phyloP scores from a whole-genome alignment of 2,888 invertebrate genomes.

The Silvanus unidentatus region DNA sequence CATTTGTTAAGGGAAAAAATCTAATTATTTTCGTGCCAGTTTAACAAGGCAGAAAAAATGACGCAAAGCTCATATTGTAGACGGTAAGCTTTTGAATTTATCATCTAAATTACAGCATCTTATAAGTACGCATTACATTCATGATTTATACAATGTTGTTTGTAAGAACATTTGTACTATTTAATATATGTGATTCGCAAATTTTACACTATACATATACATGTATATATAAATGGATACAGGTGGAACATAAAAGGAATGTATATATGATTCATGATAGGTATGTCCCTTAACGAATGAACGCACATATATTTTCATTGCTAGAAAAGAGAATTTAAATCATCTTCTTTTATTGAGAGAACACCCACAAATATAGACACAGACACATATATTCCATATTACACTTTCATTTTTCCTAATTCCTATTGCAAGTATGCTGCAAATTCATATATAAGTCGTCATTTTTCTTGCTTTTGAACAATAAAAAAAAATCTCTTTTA shows the following conservation, averaged over 20 bases:
- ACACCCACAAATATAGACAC: conserved; percentile 1
- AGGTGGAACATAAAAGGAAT: too few species aligned
- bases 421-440: background rate
- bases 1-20: conserved; percentile 11
- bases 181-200: conserved; percentile 26
- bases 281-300: background rate
- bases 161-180: conserved; percentile 34
- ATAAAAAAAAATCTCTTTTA: background rate
- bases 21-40: conserved; percentile 15
- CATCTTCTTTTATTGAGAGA: background rate
- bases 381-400: background rate
- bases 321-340: conserved; percentile 5
- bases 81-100: conserved; percentile 25
- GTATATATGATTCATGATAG: too few species aligned
- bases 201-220: conserved; percentile 11
- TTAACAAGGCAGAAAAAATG: conserved; percentile 18
- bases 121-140: conserved; percentile 30
- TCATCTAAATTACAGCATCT: conserved; percentile 23
- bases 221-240: too few species aligned
- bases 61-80: conserved; percentile 19
- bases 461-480: background rate
- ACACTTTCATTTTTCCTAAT: background rate
- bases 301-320: background rate
- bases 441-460: background rate
- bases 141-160: conserved; percentile 33